These are phyloP conservation scores for Manis javanica DNA, from an alignment of 2,797 vertebrate genomes.

Conservation along the genomic window DNA sequence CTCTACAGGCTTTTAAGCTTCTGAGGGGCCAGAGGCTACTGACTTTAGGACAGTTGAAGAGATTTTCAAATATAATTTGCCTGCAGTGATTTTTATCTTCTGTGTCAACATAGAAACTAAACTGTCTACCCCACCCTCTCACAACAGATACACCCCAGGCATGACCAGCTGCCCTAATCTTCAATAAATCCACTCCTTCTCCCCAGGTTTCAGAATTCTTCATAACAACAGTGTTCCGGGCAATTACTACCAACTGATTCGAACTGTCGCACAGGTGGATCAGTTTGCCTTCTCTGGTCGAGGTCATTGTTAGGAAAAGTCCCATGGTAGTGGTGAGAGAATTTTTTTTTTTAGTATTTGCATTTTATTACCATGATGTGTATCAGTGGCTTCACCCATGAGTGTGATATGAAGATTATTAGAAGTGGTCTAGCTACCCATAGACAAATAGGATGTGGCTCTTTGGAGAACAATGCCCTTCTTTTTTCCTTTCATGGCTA, in stretches of 20 bases:
- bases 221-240: neutral
- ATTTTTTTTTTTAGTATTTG: neutral
- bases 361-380: neutral
- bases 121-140: fast-evolving
- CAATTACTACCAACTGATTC: neutral
- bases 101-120: neutral
- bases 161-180: neutral
- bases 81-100: neutral
- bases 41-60: neutral
- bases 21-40: neutral
- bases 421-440: neutral
- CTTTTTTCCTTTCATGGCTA: neutral
- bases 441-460: neutral
- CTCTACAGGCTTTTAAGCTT: neutral
- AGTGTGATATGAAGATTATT: neutral
- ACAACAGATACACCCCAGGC: neutral
- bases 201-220: neutral
- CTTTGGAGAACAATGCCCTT: neutral
- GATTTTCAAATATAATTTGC: neutral
- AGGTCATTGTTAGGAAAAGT: neutral
- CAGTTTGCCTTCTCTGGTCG: neutral
- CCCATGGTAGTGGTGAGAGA: neutral
- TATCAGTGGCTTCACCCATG: neutral
- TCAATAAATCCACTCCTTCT: neutral
- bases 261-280: neutral